Percentiles rank a stretch among this genome's conserved stretches.
phyloP scores from a whole-genome alignment of 2,113 vertebrate genomes.

The Himantopus leucocephalus region DNA sequence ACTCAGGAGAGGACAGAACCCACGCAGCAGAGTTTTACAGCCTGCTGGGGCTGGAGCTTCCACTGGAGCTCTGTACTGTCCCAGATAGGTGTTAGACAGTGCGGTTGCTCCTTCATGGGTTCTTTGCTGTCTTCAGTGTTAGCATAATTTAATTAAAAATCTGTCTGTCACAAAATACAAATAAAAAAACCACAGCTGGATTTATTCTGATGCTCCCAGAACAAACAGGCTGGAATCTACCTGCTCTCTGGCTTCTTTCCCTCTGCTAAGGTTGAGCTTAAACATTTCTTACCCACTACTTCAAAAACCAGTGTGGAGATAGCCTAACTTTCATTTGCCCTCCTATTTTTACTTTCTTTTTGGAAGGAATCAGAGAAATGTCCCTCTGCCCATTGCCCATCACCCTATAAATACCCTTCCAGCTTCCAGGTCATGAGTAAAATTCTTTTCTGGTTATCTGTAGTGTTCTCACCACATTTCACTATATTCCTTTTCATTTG shows the following conservation, averaged over 20 bases:
- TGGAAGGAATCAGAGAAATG: neutral
- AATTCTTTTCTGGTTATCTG: neutral
- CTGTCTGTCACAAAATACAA: neutral
- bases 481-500: neutral
- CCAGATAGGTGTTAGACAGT: neutral
- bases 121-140: neutral
- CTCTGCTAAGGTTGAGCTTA: neutral
- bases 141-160: neutral
- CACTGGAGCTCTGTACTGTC: neutral
- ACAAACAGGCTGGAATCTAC: neutral
- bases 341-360: neutral
- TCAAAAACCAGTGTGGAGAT: neutral
- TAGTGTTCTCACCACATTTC: neutral
- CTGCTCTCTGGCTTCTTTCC: neutral
- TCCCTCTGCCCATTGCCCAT: neutral
- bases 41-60: neutral
- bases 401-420: neutral
- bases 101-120: neutral
- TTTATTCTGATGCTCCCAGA: neutral
- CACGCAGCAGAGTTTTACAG: neutral
- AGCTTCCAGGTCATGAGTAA: neutral
- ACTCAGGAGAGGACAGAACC: neutral
- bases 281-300: neutral
- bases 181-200: neutral
- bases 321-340: neutral